Percentiles rank a stretch among this genome's conserved stretches.
Evolutionary conservation across 1,140 invertebrate species (phyloP).

Genomic region (Drosophila sturtevanti): DNA sequence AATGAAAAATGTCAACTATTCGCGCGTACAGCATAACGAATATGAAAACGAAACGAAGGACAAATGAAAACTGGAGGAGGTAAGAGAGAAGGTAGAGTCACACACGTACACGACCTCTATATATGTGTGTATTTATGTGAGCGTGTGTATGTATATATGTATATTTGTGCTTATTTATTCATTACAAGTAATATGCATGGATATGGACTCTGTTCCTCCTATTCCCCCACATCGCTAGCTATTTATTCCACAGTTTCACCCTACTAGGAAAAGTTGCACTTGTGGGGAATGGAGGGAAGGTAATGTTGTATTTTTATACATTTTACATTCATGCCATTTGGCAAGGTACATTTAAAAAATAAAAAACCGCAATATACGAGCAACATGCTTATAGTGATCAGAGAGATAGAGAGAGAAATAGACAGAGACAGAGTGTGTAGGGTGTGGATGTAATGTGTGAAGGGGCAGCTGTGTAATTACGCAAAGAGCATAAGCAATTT

Average conservation of each 20-base stretch:
- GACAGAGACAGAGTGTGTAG: neutral
- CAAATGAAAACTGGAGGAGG: too few relatives aligned
- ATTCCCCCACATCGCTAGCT: neutral
- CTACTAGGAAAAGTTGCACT: constrained; percentile 10
- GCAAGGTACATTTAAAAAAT: constrained; percentile 67
- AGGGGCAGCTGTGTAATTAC: constrained; percentile 54
- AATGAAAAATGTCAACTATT: constrained; percentile 80
- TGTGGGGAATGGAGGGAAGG: constrained; percentile 25
- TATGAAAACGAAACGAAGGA: constrained; percentile 33
- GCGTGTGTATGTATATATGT: constrained; percentile 22
- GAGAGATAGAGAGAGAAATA: neutral
- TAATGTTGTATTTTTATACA: constrained; percentile 77
- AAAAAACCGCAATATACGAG: constrained; percentile 28
- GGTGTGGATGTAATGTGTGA: constrained; percentile 19
- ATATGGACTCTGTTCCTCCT: neutral
- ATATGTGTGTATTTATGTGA: neutral
- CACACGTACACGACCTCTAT: constrained; percentile 16
- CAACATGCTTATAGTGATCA: too few relatives aligned
- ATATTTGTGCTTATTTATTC: constrained; percentile 71
- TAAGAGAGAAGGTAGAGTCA: neutral
- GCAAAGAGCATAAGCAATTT: constrained; percentile 73
- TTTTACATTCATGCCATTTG: constrained; percentile 77
- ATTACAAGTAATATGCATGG: constrained; percentile 69
- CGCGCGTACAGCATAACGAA: constrained; percentile 37
- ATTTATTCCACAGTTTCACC: constrained; percentile 1